A percentile compares a stretch with the other conserved stretches of the same genome.
Evolutionary conservation across 2,113 vertebrate genomes (phyloP).

Genomic region (Tupaia chinensis): DNA sequence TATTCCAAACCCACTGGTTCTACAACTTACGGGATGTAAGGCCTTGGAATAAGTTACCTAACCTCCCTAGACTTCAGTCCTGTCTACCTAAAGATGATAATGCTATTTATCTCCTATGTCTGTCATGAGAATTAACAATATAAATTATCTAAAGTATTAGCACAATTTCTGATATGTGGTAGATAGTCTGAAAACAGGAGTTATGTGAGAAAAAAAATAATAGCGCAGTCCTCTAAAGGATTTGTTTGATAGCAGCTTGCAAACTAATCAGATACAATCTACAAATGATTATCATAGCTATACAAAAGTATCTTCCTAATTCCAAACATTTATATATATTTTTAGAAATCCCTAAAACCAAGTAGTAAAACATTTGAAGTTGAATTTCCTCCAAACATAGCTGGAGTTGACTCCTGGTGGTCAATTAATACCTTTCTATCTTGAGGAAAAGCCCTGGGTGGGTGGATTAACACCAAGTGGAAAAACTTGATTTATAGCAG

Average conservation of each 20-base stretch:
- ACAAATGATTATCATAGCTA: background rate
- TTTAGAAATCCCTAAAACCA: background rate
- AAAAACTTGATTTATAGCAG: background rate
- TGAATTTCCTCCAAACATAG: background rate
- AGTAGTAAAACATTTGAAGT: slow-evolving; percentile 12
- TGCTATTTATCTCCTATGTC: background rate
- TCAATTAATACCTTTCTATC: background rate
- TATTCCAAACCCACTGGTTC: background rate
- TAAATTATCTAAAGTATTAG: background rate
- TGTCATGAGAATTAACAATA: background rate
- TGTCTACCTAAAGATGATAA: background rate
- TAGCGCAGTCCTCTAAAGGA: background rate
- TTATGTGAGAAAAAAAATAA: background rate
- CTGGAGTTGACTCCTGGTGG: background rate
- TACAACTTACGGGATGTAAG: background rate
- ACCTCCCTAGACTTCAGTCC: background rate
- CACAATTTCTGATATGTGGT: background rate
- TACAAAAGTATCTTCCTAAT: background rate
- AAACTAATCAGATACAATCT: background rate
- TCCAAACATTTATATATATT: background rate
- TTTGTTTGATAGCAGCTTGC: background rate
- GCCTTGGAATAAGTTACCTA: background rate
- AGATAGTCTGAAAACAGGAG: background rate
- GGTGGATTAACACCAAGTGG: background rate
- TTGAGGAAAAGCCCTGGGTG: slow-evolving; percentile 8